Evolutionary conservation across 1,140 invertebrate genomes (phyloP), one percentile per base, ranked within the genome.

Genomic region (Drosophila biarmipes): DNA sequence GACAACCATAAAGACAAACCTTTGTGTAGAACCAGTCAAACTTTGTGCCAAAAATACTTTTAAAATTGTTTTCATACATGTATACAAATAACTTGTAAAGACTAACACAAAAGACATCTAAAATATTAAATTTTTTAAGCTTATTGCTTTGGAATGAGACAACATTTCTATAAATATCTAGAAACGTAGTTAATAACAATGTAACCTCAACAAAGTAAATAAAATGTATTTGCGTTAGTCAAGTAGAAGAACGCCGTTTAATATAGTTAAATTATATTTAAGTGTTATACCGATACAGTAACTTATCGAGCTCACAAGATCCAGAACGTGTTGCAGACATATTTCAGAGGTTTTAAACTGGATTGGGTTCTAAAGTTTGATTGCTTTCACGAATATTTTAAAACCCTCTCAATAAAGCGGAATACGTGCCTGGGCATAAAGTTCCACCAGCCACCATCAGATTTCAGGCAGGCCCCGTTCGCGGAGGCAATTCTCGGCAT

Each of bases 361-460:
- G 34, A 10, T 40, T 58, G 56, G 31, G 17, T 61, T 38, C 21
- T 29, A 27, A 29, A 58, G 53, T 31, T 58, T 61, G 24, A 58
- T 58, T 61, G 17, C 35, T 61, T 61, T 40, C 15, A 38, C 52
- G 34, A 29, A 27, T 56, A 51, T 49, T 46, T n/a, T 40, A 35
- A 29, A 69, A 69, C 55, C 14, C 34, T 40, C 6, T 8, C 31
- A 21, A 56, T 45, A 46, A 48, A 68, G 8, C 49, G 5, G 10
- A 69, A 63, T 81, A 81, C 78, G 78, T 82, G 78, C 57, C 35
- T 55, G 53, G 61, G 42, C 42, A 69, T 56, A 55, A 69, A 69
- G 49, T 68, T 68, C 46, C 49, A 21, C 40, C 31, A 40, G 54
- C 46, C 49, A 21, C 40, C 31, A 40, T 68, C 38, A 68, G 55